Evolutionary conservation across 2,113 vertebrate species (phyloP).

Genomic region (Lycaon pictus): DNA sequence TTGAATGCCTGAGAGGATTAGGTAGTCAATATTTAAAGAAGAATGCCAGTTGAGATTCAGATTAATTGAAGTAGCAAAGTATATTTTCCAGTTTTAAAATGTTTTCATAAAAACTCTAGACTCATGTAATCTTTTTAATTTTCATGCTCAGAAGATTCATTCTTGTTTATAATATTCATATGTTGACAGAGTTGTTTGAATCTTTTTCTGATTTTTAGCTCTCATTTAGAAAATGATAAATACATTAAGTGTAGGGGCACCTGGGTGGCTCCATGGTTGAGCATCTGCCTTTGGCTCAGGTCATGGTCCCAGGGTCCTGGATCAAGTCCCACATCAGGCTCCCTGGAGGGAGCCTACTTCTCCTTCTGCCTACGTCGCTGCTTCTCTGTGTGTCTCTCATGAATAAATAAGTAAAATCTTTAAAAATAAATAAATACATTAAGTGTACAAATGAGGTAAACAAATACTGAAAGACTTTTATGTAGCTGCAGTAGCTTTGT

Average conservation of each 20-base stretch:
- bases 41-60: not conserved
- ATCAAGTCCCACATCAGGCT: no score
- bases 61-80: not conserved
- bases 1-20: not conserved
- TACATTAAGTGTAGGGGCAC: no score
- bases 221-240: not conserved
- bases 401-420: no score
- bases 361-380: no score
- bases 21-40: not conserved
- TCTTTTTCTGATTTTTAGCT: slow-evolving; percentile 37
- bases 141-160: not conserved
- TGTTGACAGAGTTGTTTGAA: slow-evolving; percentile 6
- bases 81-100: not conserved
- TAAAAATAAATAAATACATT: not conserved
- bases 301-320: no score
- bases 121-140: not conserved
- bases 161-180: not conserved
- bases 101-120: not conserved
- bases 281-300: no score
- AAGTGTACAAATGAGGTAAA: not conserved
- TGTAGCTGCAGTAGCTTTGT: not conserved
- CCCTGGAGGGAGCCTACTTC: no score
- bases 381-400: no score
- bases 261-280: no score
- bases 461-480: not conserved